phyloP scores from a whole-genome alignment of 2,113 vertebrate species.

The Hypocryptadius cinnamomeus region DNA sequence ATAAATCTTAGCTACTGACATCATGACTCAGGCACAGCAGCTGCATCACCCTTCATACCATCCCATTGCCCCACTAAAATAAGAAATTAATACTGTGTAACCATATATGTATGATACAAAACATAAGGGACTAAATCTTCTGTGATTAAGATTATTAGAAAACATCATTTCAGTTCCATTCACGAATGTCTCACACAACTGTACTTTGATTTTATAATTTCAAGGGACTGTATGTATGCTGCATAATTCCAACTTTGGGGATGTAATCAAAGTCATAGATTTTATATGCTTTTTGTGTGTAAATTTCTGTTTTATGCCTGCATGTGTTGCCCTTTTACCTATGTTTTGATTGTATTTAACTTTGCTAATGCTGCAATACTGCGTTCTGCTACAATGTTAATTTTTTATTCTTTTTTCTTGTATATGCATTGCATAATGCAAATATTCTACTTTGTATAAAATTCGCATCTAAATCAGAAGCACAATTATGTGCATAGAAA shows the following conservation, averaged over 20 bases:
- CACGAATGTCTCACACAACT: not conserved
- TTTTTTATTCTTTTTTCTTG: not conserved
- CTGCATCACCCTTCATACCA: not conserved
- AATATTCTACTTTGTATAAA: not conserved
- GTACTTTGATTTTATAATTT: not conserved
- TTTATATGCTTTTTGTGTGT: not conserved
- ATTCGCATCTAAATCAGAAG: not conserved
- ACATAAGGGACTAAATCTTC: not conserved
- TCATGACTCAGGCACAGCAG: not conserved
- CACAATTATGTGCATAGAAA: not conserved
- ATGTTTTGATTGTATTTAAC: not conserved
- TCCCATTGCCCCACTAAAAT: not conserved
- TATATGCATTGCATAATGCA: not conserved
- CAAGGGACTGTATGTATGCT: not conserved
- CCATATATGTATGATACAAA: not conserved
- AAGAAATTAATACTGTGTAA: not conserved
- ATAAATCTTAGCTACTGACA: not conserved
- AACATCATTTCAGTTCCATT: not conserved
- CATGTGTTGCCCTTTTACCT: rapidly evolving
- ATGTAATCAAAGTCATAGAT: not conserved
- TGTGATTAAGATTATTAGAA: not conserved
- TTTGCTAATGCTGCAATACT: not conserved
- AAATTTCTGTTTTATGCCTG: not conserved
- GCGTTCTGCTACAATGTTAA: not conserved
- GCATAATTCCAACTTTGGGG: not conserved